Conservation (phyloP, 2,113 vertebrate genomes). For the Salvelinus alpinus region DNA sequence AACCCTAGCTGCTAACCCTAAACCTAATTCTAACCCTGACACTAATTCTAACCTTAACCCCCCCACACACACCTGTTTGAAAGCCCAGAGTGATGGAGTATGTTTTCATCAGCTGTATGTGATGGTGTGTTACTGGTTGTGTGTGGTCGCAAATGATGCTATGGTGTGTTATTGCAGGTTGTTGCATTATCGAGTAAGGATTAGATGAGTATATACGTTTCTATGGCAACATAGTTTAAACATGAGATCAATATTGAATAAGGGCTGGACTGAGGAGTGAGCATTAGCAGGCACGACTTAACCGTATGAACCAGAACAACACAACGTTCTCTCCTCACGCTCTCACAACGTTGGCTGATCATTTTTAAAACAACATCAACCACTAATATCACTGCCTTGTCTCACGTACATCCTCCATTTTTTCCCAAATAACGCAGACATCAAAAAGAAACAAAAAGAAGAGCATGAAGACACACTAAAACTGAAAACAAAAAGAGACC, state of each 20-base stretch:
- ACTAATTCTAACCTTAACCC: not conserved
- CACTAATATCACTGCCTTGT: slow-evolving; percentile 8
- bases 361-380: not conserved
- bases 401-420: not conserved
- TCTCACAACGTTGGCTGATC: not conserved
- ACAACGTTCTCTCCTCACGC: not conserved
- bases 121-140: not conserved
- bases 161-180: slow-evolving; percentile 3
- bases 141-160: not conserved
- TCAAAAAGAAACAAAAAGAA: slow-evolving; percentile 29
- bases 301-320: not conserved
- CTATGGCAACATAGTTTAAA: not conserved
- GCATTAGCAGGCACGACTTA: not conserved
- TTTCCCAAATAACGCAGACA: slow-evolving; percentile 1
- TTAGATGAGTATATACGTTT: not conserved
- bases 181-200: not conserved
- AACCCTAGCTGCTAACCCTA: no score
- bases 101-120: not conserved
- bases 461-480: slow-evolving; percentile 31
- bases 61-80: not conserved
- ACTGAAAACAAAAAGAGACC: slow-evolving; percentile 20
- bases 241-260: not conserved
- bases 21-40: not conserved
- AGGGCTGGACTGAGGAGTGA: not conserved
- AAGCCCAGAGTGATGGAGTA: not conserved